A percentile compares a stretch with the other conserved stretches of the same genome.
These are phyloP conservation scores for Melinaea marsaeus DNA, from an alignment of 2,888 invertebrate species.

Conservation along the genomic window DNA sequence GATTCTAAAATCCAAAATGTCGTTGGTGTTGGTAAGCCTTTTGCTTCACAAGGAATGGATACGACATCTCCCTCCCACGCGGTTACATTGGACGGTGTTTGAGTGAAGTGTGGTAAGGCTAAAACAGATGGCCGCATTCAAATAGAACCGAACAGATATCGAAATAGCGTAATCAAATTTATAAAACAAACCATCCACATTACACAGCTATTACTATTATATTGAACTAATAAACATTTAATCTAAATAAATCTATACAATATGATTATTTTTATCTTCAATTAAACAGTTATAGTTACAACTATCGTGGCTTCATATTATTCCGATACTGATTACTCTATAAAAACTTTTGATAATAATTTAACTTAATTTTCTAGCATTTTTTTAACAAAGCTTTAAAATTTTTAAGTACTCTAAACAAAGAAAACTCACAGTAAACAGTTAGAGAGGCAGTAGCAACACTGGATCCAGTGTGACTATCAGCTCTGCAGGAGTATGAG, in stretches of 20 bases:
- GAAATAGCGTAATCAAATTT: constrained; percentile 66
- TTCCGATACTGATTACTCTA: too few relatives aligned
- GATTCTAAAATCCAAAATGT: constrained; percentile 98
- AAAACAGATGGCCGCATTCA: constrained; percentile 74
- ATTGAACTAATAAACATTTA: background rate
- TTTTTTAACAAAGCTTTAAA: too few relatives aligned
- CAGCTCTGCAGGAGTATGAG: constrained; percentile 93
- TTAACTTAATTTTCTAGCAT: too few relatives aligned
- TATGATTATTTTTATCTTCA: too few relatives aligned
- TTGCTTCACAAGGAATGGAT: constrained; percentile 93
- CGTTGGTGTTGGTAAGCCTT: constrained; percentile 94
- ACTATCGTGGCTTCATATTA: too few relatives aligned
- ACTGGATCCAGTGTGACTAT: constrained; percentile 92
- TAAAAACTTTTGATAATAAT: too few relatives aligned
- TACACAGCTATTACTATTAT: constrained; percentile 16
- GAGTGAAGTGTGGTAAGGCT: constrained; percentile 93
- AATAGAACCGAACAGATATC: constrained; percentile 58
- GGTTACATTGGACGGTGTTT: constrained; percentile 91
- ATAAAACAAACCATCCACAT: constrained; percentile 41
- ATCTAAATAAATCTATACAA: background rate
- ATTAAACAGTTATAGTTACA: too few relatives aligned
- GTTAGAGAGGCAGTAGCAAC: constrained; percentile 92
- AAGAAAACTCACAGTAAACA: constrained; percentile 89
- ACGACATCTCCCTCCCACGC: constrained; percentile 92
- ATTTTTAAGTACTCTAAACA: constrained; percentile 12